Base-by-base conservation (phyloP, 2,888 invertebrate species). In the Mesorhabditis spiculigera region DNA sequence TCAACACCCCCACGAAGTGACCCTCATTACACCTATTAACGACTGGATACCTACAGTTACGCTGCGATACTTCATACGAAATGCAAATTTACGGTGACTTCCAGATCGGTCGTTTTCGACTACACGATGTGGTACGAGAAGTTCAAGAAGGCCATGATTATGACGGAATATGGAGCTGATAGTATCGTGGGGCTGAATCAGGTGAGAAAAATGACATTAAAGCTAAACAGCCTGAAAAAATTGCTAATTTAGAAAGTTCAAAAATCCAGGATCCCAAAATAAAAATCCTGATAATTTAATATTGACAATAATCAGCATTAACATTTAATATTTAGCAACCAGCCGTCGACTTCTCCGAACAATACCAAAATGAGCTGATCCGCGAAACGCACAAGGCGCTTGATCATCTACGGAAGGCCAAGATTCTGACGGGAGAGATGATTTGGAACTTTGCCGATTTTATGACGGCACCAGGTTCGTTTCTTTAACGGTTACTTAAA, bases 361-460 rank as follows among this genome's bases (percentile, higher is more conserved):
- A 97, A 85, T 98, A 92, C 86, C 97, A 98, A 88, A 90, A 91
- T 0, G 91, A 91, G 64, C 87, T 94, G 68, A 89, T 95, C 86
- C 90, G 92, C 0, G 90, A 91, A 82, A 94, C 96, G 85, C 96
- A 97, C 86, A 90, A 91, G 86, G 94, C 93, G 0, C 96, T 97
- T 86, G 97, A 97, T 86, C 87, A 87, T n/a, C 87, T 95, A 44
- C 45, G 77, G 8, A 65, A 58, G 4, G 90, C 93, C 68, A 72
- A 78, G 5, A 77, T 85, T 10, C 81, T 97, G 82, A 91, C 93
- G 43, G 97, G 97, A 4, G 97, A 97, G 89, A 94, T 96, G 89
- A 93, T 96, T 64, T 97, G 97, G 97, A 97, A 97, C 87, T 97
- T 97, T 87, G 97, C 97, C 0, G 97, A 97, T 87, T 98, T 97